Base-by-base conservation (phyloP, 2,113 vertebrate genomes). In the Chaetorhynchus papuensis region DNA sequence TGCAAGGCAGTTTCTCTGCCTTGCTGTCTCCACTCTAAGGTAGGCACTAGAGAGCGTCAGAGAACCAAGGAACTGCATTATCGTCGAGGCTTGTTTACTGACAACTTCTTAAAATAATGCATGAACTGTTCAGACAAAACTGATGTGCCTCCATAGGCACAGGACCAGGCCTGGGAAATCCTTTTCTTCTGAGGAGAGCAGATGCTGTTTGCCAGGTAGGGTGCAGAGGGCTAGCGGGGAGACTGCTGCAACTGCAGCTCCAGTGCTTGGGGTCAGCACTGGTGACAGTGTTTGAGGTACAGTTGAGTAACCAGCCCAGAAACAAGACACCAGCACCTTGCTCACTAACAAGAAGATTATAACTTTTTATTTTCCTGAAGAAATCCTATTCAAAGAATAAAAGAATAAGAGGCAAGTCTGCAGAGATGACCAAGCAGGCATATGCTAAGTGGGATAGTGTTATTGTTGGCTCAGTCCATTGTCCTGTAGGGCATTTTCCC, bases 21-120 rank as follows among this genome's bases (percentile, higher is more conserved):
- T 74, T 45, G 50, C 87, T 63, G 66, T 63, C 83, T 92, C 41
- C 74, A 13, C 47, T 78, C 37, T 31, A 21, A 87, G 70, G 75
- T 74, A 90, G 93, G 94, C 93, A 93, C 93, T 94, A 93, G 92
- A 87, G 94, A 96, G 96, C 90, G 70, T 85, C 89, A 93, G 93
- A 96, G 94, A 96, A 88, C 89, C 19, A 9, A 95, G 79, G 79
- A 96, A 88, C 88, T 64, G 35, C 56, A 33, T 75, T 86, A 47
- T 49, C 52, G 56, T 30, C 0, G 2, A 52, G 57, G 28, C 31
- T 91, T 83, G 63, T 86, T 95, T 94, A 81, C 84, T 63, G 74
- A 22, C 42, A 78, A 24, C 85, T 94, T 85, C 72, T 44, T 70
- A 82, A 94, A 94, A 76, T 74, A 89, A 72, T 15, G 15, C 63